phyloP scores from a whole-genome alignment of 2,888 invertebrate genomes.

The Tolmerus cingulatus region DNA sequence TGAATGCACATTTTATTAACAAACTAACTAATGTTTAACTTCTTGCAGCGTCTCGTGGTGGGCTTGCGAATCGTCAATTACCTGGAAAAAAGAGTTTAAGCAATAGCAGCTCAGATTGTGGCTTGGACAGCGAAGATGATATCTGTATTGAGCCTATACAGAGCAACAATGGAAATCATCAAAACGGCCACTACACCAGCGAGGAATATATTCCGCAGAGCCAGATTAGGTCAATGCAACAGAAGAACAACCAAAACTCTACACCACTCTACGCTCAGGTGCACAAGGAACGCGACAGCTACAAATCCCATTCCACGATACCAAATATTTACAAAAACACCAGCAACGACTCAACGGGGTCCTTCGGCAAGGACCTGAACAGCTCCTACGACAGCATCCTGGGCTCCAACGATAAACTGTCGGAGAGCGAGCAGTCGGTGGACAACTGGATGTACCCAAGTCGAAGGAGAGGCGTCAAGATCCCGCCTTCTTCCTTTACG shows the following conservation, averaged over 20 bases:
- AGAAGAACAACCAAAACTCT: constrained; percentile 60
- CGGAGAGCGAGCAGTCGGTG: constrained; percentile 60
- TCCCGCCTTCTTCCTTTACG: constrained; percentile 80
- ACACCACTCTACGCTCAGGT: constrained; percentile 65
- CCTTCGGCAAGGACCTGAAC: constrained; percentile 60
- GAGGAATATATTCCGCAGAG: constrained; percentile 43
- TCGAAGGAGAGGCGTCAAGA: constrained; percentile 64
- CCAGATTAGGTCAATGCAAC: constrained; percentile 46
- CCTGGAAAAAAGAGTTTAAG: constrained; percentile 68
- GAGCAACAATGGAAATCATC: constrained; percentile 61
- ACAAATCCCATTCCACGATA: constrained; percentile 53
- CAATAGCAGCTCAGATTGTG: constrained; percentile 77
- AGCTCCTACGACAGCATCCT: constrained; percentile 64
- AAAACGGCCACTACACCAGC: constrained; percentile 53
- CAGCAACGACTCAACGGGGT: constrained; percentile 51
- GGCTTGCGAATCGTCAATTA: constrained; percentile 76
- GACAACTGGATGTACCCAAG: constrained; percentile 64
- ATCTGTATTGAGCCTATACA: constrained; percentile 66
- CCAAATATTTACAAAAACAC: constrained; percentile 63
- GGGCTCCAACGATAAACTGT: constrained; percentile 63
- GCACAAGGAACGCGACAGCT: constrained; percentile 64
- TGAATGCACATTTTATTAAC: not conserved
- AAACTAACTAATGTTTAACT: not conserved
- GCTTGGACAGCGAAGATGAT: constrained; percentile 71
- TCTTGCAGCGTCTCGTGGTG: constrained; percentile 73